Evolutionary conservation across 2,888 invertebrate species (phyloP).

Genomic region (Serrognathus titanus): DNA sequence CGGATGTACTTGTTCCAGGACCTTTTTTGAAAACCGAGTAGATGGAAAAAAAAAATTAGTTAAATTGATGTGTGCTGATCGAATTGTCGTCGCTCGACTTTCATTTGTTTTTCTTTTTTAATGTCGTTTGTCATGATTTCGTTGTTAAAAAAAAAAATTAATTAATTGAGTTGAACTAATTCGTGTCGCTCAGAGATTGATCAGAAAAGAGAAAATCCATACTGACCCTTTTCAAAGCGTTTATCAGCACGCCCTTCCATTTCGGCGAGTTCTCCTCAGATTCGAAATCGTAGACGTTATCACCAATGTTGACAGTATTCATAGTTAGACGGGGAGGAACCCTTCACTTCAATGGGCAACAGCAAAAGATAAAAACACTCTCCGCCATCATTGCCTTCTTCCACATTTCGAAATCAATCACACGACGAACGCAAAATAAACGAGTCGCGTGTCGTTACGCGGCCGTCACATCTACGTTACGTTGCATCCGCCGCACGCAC

Average conservation of each 20-base stretch:
- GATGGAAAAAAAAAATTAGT: too few relatives aligned
- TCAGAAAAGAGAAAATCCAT: not conserved
- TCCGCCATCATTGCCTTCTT: not conserved
- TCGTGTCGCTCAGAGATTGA: not conserved
- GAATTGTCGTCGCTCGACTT: not conserved
- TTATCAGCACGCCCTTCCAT: constrained; percentile 90
- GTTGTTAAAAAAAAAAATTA: too few relatives aligned
- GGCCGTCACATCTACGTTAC: constrained; percentile 6
- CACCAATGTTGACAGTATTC: constrained; percentile 52
- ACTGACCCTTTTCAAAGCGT: constrained; percentile 80
- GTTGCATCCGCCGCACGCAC: not conserved
- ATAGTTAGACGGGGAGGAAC: constrained; percentile 31
- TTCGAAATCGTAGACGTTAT: constrained; percentile 74
- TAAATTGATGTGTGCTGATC: too few relatives aligned
- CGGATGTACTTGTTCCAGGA: constrained; percentile 88
- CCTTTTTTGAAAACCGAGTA: constrained; percentile 52
- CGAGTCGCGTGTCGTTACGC: not conserved
- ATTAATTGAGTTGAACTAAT: not conserved
- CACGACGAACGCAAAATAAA: constrained; percentile 1
- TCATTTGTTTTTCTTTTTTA: not conserved
- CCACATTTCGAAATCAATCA: not conserved
- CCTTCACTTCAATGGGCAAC: not conserved
- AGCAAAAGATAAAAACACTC: constrained; percentile 4
- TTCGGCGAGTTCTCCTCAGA: constrained; percentile 85
- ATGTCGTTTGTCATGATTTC: not conserved